Base-by-base conservation (phyloP, 2,888 invertebrate species). In the Pachymerium ferrugineum region DNA sequence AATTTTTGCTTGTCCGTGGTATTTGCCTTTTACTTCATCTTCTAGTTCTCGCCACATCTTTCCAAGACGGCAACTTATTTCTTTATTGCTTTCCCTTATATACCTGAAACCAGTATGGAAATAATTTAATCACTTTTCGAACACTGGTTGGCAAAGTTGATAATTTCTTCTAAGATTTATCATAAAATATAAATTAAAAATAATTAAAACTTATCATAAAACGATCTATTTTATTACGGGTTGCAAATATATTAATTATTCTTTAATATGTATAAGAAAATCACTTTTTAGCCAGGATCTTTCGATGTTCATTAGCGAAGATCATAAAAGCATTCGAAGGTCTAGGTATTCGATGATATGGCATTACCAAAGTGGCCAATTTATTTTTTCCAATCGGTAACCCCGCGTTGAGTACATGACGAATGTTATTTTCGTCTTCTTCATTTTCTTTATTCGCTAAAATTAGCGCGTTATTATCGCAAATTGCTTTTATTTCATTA, bases 321-420 rank as follows among this genome's bases (percentile, higher is more conserved):
- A 88, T 81, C 87, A 88, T 88, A 78, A 88, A 88, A 0, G 88
- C 87, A 79, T 88, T 88, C 1, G 87, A 86, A 1, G 88, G 88
- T 47, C 88, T 82, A 0, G 87, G 87, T 30, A 88, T 76, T 31
- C 72, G 42, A 42, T 72, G 72, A 25, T 47, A 28, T n/a, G 72
- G 47, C 33, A 38, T 38, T 2, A 35, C 69, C 10, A 30, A 25
- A 14, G 30, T 29, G 6, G 69, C 30, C 30, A 69, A n/a, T n/a
- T n/a, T n/a, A n/a, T n/a, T n/a, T n/a, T n/a, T n/a, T n/a, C n/a
- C n/a, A n/a, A n/a, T n/a, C n/a, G n/a, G n/a, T n/a, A n/a, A n/a
- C n/a, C n/a, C n/a, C n/a, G n/a, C n/a, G n/a, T n/a, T n/a, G n/a
- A n/a, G n/a, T n/a, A n/a, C n/a, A n/a, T n/a, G n/a, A n/a, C n/a